Conservation (phyloP, 2,888 invertebrate genomes). For the Tetropium fuscum region DNA sequence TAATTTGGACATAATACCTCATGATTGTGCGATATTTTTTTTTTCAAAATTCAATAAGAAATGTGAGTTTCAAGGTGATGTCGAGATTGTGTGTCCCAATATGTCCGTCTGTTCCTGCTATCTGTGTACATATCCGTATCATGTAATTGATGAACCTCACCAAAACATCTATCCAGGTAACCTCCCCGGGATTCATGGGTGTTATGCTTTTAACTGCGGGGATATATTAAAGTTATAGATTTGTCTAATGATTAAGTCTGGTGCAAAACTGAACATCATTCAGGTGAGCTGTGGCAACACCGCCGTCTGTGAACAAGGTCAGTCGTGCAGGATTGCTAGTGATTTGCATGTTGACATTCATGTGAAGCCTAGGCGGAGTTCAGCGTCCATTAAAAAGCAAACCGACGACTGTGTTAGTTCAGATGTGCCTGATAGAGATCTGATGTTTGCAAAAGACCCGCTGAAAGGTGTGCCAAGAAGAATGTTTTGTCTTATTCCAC, state of each 20-base stretch:
- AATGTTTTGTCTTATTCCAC: constrained; percentile 4
- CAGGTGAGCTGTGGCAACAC: no score
- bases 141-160: not conserved
- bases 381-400: constrained; percentile 33
- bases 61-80: no score
- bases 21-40: no score
- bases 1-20: no score
- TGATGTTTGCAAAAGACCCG: constrained; percentile 32
- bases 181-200: no score
- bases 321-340: constrained; percentile 23
- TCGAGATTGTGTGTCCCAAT: no score
- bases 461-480: constrained; percentile 20
- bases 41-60: no score
- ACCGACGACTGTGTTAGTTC: constrained; percentile 27
- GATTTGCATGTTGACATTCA: constrained; percentile 40
- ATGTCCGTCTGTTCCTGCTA: not conserved
- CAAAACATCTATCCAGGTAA: no score
- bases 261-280: no score
- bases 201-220: no score
- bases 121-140: not conserved
- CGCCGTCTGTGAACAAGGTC: constrained; percentile 29
- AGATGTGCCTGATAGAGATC: constrained; percentile 34
- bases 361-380: constrained; percentile 34
- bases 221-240: no score
- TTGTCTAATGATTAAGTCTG: no score